Evolutionary conservation across 1,140 invertebrate genomes (phyloP), one percentile per base, ranked within the genome.

Genomic region (Lordiphosa collinella): DNA sequence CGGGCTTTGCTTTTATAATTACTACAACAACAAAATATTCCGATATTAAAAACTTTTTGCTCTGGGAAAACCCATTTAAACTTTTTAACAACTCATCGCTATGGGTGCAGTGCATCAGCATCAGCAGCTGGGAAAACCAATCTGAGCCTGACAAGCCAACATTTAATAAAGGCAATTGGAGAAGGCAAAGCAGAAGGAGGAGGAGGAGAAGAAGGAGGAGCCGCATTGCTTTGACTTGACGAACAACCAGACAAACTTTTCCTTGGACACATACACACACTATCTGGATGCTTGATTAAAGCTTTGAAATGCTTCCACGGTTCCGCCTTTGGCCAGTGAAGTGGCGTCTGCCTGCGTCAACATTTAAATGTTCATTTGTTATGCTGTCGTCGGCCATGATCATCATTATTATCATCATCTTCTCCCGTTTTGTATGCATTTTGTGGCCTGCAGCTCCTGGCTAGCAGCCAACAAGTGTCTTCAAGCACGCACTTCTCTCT

Each of bases 291-390:
- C 63, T 78, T 78, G 79, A 78, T 82, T 82, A 78, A 82, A 84
- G 78, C 62, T 66, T 58, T 47, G 59, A 43, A 64, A 52, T 50
- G 55, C 60, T 47, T n/a, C 16, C 16, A 32, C 35, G 13, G 10
- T 11, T 49, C 41, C 64, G 40, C 18, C 36, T 48, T 38, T 51
- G 46, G 48, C 53, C 60, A 69, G 31, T 66, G 37, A 41, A 65
- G 68, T 57, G 65, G 63, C 59, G 59, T 47, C 57, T 40, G 58
- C 54, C 68, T 67, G 72, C 78, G 70, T 72, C 79, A 84, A 36
- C 63, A 61, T 82, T 80, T 84, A 82, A 82, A 82, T 82, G 78
- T 82, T 82, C 78, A 82, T 82, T 82, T 84, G 67, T 82, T 84
- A 72, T 76, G 78, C 78, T 82, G 72, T 84, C 76, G 72, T 72